Evolutionary conservation across 2,113 vertebrate species (phyloP).

Genomic region (Notechis scutatus): DNA sequence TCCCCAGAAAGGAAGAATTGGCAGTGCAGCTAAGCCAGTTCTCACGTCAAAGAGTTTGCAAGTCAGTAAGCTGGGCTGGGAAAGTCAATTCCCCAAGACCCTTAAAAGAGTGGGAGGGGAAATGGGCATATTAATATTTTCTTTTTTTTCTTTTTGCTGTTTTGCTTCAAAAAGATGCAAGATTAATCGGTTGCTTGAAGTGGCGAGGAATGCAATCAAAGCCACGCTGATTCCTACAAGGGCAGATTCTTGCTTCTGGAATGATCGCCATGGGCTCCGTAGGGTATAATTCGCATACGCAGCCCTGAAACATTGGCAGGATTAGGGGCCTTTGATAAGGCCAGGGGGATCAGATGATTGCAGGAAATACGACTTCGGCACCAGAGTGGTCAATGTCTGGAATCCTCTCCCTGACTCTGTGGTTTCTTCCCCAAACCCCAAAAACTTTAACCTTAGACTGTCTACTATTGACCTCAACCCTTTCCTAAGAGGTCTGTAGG

Average conservation of each 20-base stretch:
- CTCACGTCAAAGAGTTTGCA: not conserved
- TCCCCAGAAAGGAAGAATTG: not conserved
- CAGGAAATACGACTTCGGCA: too few relatives aligned
- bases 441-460: too few relatives aligned
- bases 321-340: not conserved
- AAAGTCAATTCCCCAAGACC: constrained; percentile 2
- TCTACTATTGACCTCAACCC: too few relatives aligned
- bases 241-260: constrained; percentile 1
- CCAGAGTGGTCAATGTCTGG: too few relatives aligned
- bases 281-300: not conserved
- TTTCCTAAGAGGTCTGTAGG: too few relatives aligned
- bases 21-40: not conserved
- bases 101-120: not conserved
- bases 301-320: not conserved
- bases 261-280: not conserved
- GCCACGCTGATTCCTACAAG: constrained; percentile 4
- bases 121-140: not conserved
- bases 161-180: constrained; percentile 14
- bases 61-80: not conserved
- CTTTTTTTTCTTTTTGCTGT: not conserved
- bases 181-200: constrained; percentile 32
- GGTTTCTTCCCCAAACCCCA: too few relatives aligned
- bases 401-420: too few relatives aligned
- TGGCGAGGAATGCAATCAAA: not conserved
- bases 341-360: not conserved